Conservation (phyloP, 2,888 invertebrate species). For the Athalia cordata region DNA sequence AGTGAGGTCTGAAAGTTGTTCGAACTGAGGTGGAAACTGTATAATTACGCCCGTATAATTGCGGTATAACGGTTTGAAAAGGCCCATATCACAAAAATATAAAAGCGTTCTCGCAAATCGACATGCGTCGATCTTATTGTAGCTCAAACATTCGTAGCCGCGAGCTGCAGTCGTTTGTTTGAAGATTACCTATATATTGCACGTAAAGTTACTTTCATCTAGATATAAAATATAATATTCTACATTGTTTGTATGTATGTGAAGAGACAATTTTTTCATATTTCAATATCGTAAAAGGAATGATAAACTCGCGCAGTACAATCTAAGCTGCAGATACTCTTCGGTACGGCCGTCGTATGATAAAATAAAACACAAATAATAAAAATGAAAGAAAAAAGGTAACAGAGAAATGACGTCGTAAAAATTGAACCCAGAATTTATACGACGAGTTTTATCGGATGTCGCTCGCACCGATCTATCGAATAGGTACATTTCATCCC, state of each 20-base stretch:
- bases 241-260: neutral
- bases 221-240: neutral
- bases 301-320: constrained; percentile 32
- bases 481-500: neutral
- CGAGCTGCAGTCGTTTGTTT: too few relatives aligned
- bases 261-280: constrained; percentile 12
- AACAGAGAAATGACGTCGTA: constrained; percentile 22
- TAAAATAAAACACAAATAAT: too few relatives aligned
- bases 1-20: too few relatives aligned
- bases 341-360: constrained; percentile 3
- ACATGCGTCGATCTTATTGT: too few relatives aligned
- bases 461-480: neutral
- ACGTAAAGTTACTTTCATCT: neutral
- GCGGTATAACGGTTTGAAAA: too few relatives aligned
- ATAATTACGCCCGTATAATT: too few relatives aligned
- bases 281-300: constrained; percentile 29
- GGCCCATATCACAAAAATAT: too few relatives aligned
- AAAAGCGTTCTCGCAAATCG: too few relatives aligned
- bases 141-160: too few relatives aligned
- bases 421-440: constrained; percentile 35
- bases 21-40: too few relatives aligned
- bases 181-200: neutral
- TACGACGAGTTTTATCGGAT: neutral
- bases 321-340: constrained; percentile 35
- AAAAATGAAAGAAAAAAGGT: too few relatives aligned